Evolutionary conservation across 2,113 vertebrate genomes (phyloP), one percentile per base, ranked within the genome.

Genomic region (Platichthys flesus): DNA sequence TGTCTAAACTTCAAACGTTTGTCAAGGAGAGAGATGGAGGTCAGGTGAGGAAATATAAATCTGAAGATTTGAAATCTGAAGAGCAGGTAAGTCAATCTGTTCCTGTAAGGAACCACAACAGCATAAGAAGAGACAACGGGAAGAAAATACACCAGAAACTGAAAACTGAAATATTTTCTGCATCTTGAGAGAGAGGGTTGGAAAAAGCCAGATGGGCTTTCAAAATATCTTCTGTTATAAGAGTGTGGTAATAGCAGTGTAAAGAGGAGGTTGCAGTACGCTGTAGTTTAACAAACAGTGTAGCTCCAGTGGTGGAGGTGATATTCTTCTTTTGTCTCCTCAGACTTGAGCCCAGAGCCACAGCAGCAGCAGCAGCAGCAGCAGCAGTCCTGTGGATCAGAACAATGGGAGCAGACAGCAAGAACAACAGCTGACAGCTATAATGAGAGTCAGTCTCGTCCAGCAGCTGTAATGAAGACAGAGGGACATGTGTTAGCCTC

Each of bases 401-500:
- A 76, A 73, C 89, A 79, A 81, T 64, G 71, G 84, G 82, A 82
- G 56, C 90, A 71, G 85, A 86, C 85, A 73, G 82, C 81, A 47
- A 80, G 72, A 78, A 64, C 89, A 85, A 58, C 81, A 82, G 71
- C 86, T 79, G 87, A 74, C 71, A 70, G 55, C 74, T 37, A 20
- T 51, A 83, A 73, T 68, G 90, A 91, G 75, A 42, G 40, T 75
- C 85, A 70, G 52, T 35, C 84, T 10, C 35, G 26, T 82, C 89
- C 85, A 94, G 58, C 85, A 40, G 94, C 92, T 2, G 75, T 92
- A 79, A 94, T 87, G 84, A 91, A 94, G 73, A 69, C 58, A 14
- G 91, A 93, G 77, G 85, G 86, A 86, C 93, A 91, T 0, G 70
- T 88, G 76, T 94, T 92, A 49, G 90, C 88, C 42, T 76, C 92